Evolutionary conservation across 2,888 invertebrate genomes (phyloP), one percentile per base, ranked within the genome.

Genomic region (Eucera pruinosa): DNA sequence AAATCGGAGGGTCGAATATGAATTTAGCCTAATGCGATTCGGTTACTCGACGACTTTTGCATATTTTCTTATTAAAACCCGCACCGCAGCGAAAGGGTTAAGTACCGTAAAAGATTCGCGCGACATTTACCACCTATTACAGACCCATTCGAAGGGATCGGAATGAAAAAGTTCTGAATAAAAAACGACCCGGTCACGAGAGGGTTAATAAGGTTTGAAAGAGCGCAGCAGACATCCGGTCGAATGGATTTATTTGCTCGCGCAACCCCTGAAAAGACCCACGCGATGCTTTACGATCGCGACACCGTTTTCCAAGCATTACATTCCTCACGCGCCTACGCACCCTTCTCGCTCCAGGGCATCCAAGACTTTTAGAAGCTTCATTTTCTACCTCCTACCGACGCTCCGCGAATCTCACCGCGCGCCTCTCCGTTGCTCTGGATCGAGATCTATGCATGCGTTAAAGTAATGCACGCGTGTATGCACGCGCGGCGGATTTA

Each of bases 321-420:
- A 78, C 82, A 86, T 86, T 85, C 84, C 80, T 78, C 70, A 68
- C 76, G 82, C 86, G 86, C 86, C 86, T 86, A 83, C 80, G 79
- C 80, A 25, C 55, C 54, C 48, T 18, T 72, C 58, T 85, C 84
- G 66, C 84, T 84, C 78, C 86, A 66, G 81, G 81, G 57, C 69
- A 67, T 36, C 30, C 55, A 13, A 55, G 66, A 48, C 30, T 75
- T 61, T 68, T 67, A 41, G 48, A 76, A 66, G 54, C 52, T 45
- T 50, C 71, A 50, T 43, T 54, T 67, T 61, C 66, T 78, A 77
- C 80, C 80, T 80, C 80, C 80, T 70, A 80, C 80, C 77, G 81
- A 57, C 65, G 27, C 15, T 25, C 15, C n/a, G 23, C 33, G 18
- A 43, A 15, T n/a, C n/a, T n/a, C n/a, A 4, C 20, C 11, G 30